Percentiles rank a stretch among this genome's conserved stretches.
phyloP scores from a whole-genome alignment of 1,140 invertebrate species.

The Sinonovacula constricta region DNA sequence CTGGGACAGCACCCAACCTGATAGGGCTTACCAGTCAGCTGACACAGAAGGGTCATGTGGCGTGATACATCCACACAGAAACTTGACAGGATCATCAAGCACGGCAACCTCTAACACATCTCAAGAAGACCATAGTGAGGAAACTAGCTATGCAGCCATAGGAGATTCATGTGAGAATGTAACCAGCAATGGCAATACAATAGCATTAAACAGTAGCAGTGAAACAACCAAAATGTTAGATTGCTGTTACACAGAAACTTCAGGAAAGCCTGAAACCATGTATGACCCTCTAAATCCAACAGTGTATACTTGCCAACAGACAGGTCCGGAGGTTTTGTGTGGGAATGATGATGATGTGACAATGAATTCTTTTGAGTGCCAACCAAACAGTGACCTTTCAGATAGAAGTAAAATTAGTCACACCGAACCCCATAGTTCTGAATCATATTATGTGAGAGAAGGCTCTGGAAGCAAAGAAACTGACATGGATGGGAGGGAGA shows the following conservation, averaged over 20 bases:
- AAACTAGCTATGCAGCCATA: background rate
- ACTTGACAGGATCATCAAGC: background rate
- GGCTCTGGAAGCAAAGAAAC: slow-evolving; percentile 7
- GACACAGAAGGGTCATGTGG: too few relatives aligned
- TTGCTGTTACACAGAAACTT: background rate
- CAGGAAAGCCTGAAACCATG: background rate
- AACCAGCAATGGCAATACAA: background rate
- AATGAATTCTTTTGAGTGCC: background rate
- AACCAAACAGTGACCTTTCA: background rate
- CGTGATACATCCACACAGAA: background rate
- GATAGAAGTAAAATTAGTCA: background rate
- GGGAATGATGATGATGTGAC: too few relatives aligned
- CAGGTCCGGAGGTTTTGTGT: too few relatives aligned
- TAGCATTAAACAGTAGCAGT: background rate
- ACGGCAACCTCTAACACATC: background rate
- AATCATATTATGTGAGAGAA: background rate
- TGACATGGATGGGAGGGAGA: slow-evolving; percentile 7
- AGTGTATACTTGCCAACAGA: background rate
- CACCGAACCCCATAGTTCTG: background rate
- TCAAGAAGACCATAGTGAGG: background rate
- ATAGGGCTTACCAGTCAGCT: background rate
- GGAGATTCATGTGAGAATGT: background rate
- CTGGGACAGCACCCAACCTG: background rate
- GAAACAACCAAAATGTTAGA: background rate
- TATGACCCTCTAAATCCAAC: background rate